Evolutionary conservation across 1,140 invertebrate genomes (phyloP).

Genomic region (Lucilia cuprina): DNA sequence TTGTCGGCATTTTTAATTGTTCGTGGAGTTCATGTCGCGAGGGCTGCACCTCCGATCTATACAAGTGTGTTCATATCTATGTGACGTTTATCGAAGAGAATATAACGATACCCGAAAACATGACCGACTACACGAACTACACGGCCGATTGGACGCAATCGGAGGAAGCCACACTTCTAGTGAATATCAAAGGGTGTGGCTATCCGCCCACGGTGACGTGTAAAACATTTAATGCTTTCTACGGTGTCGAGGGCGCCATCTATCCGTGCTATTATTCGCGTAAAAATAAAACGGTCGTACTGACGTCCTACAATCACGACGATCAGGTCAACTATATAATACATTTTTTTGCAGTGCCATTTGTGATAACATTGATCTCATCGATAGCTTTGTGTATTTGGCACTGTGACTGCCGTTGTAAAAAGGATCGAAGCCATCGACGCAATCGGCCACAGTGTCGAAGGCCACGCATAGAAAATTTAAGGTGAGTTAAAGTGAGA

Average conservation of each 20-base stretch:
- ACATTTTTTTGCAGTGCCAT: slow-evolving; percentile 80
- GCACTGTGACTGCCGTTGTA: slow-evolving; percentile 79
- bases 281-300: slow-evolving; percentile 79
- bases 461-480: slow-evolving; percentile 67
- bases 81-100: slow-evolving; percentile 70
- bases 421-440: slow-evolving; percentile 64
- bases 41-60: slow-evolving; percentile 87
- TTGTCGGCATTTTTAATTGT: slow-evolving; percentile 81
- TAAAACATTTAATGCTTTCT: slow-evolving; percentile 79
- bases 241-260: slow-evolving; percentile 76
- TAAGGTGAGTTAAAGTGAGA: slow-evolving; percentile 64
- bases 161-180: slow-evolving; percentile 74
- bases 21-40: slow-evolving; percentile 86
- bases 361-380: slow-evolving; percentile 81
- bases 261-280: slow-evolving; percentile 87
- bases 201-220: slow-evolving; percentile 87
- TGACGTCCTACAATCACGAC: slow-evolving; percentile 80
- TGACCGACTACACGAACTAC: slow-evolving; percentile 56
- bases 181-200: slow-evolving; percentile 88
- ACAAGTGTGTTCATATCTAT: slow-evolving; percentile 85
- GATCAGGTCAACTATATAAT: slow-evolving; percentile 80
- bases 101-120: slow-evolving; percentile 60
- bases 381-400: slow-evolving; percentile 82
- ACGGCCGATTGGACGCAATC: slow-evolving; percentile 59
- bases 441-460: slow-evolving; percentile 64